Evolutionary conservation across 2,888 invertebrate species (phyloP).

Genomic region (Rhagonycha fulva): DNA sequence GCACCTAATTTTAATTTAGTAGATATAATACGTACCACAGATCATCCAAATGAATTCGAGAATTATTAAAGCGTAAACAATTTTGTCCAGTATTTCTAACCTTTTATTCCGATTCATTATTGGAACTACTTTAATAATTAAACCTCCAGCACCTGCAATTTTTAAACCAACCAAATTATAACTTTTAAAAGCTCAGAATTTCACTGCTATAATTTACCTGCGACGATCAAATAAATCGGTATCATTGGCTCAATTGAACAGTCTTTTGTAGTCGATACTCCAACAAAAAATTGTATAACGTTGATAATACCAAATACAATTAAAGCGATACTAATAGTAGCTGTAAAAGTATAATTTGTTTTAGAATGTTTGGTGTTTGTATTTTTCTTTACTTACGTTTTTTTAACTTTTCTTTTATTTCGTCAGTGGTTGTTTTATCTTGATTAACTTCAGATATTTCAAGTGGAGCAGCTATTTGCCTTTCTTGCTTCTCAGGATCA

Average conservation of each 20-base stretch:
- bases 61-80: background rate
- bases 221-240: conserved; percentile 45
- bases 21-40: background rate
- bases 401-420: conserved; percentile 15
- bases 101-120: conserved; percentile 16
- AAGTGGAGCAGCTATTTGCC: background rate
- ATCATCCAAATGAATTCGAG: conserved; percentile 18
- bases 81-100: background rate
- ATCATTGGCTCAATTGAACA: conserved; percentile 46
- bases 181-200: background rate
- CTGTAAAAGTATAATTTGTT: conserved; percentile 35
- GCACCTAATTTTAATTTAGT: background rate
- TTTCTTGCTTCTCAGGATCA: conserved; percentile 1
- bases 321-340: conserved; percentile 40
- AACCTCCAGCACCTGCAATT: conserved; percentile 20
- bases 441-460: background rate
- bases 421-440: conserved; percentile 4
- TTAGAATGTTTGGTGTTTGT: background rate
- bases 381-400: conserved; percentile 11
- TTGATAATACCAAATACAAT: conserved; percentile 40
- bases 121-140: conserved; percentile 19
- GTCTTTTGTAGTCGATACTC: conserved; percentile 41
- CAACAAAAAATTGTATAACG: conserved; percentile 43
- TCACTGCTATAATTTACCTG: conserved; percentile 35
- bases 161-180: background rate